Evolutionary conservation across 2,113 vertebrate species (phyloP).

Genomic region (Catagonus wagneri): DNA sequence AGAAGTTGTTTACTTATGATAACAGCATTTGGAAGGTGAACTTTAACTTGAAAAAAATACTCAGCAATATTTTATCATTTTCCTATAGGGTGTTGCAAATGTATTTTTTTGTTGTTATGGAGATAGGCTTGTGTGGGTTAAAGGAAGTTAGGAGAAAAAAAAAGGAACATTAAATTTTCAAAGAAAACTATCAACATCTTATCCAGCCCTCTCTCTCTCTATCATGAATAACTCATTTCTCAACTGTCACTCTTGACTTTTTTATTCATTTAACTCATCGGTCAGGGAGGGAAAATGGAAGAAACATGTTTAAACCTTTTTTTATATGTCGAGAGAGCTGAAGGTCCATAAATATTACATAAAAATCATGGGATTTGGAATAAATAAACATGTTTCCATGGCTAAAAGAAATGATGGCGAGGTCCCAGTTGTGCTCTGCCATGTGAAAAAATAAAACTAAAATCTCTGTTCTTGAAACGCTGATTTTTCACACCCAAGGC

Average conservation of each 20-base stretch:
- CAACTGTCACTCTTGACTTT: background rate
- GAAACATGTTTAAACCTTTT: background rate
- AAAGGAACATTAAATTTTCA: constrained; percentile 16
- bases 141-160: constrained; percentile 41
- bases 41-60: constrained; percentile 25
- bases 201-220: background rate
- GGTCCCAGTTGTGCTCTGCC: background rate
- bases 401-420: background rate
- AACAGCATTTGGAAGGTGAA: constrained; percentile 6
- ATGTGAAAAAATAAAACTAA: background rate
- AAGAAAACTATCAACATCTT: constrained; percentile 42
- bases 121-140: background rate
- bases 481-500: background rate
- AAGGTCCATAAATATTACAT: background rate
- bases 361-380: constrained; percentile 16
- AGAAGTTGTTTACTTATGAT: constrained; percentile 53
- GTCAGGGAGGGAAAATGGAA: background rate
- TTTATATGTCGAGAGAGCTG: background rate
- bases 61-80: background rate
- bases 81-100: constrained; percentile 27
- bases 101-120: constrained; percentile 26
- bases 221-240: background rate
- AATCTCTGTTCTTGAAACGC: background rate
- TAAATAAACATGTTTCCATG: background rate
- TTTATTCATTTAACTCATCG: background rate